Evolutionary conservation across 1,140 invertebrate species (phyloP), one percentile per base, ranked within the genome.

Genomic region (Ceratina australensis): DNA sequence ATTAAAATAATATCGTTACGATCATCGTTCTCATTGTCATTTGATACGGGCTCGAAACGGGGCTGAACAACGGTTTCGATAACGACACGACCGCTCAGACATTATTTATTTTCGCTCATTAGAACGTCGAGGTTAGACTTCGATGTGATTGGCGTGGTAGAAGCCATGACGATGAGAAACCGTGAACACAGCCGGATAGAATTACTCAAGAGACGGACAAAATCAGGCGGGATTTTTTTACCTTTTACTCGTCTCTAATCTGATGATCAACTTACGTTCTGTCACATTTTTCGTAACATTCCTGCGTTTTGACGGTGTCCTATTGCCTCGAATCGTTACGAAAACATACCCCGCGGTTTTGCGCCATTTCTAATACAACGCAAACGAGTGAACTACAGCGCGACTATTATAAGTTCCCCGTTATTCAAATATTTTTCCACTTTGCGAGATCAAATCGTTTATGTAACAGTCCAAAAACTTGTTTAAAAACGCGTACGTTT

Each of bases 61-160:
- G 47, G 47, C 10, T 20, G 28, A 61, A n/a, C 3, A n/a, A 57
- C 20, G 49, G 18, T 20, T n/a, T 22, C 20, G 26, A 26, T 22
- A 33, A 20, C 8, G 22, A 18, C 52, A 24, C 1, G 42, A 33
- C 2, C 26, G n/a, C 22, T 26, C 18, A n/a, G 47, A 8, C 75
- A 82, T 82, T 73, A 71, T 79, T 78, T 57, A 66, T 79, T 78
- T 52, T 28, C 50, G 15, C 52, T 22, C 5, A 8, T 8, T 2
- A 0, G 24, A 18, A 76, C 52, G 75, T 50, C 56, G 47, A 87
- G 87, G 88, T 88, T 89, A 88, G 69, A 71, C 80, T 56, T 75
- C 20, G 79, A 71, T 86, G 83, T 90, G 89, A 91, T 90, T 91
- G 90, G 90, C 91, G 91, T 91, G 90, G 86, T 84, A 91, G 84